Evolutionary conservation across 2,888 invertebrate genomes (phyloP), one percentile per base, ranked within the genome.

Genomic region (Callosobruchus maculatus): DNA sequence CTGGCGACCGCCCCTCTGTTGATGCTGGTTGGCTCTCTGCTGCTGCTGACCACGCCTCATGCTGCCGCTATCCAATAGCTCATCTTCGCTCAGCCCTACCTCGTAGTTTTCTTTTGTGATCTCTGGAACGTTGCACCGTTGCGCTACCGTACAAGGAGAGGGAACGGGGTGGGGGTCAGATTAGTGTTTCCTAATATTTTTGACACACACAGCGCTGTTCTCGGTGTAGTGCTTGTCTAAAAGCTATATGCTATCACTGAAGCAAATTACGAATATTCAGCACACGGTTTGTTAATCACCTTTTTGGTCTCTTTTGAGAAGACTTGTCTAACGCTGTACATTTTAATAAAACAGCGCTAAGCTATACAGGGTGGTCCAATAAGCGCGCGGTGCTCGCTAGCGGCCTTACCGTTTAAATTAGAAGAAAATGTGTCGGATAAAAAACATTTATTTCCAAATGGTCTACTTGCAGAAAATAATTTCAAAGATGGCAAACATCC

Each of bases 41-140:
- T 85, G 80, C 26, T 84, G 84, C 70, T 82, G 82, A 77, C 82
- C 81, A 73, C 83, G 87, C 77, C 84, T 82, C n/a, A n/a, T n/a
- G 73, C 86, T 84, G 70, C 88, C 83, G 73, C 89, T 86, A 74
- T 89, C 87, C 74, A 89, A 83, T 83, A 90, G 87, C 79, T 91
- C 91, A 82, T 93, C 94, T 86, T 93, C 93, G 86, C 92, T 92
- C 88, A 91, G 90, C 88, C 92, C 90, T 87, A 90, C 90, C 80
- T 90, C 90, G 75, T 93, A 92, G 86, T 92, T 90, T 84, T 95
- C 95, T 91, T 94, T 94, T 86, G 94, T 94, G 87, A 95, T 94
- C 90, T 95, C 94, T 89, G 90, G 87, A 84, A 84, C 81, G 84
- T 49, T 49, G 49, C 86, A 85, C 81, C 87, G 87, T 83, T 86